These are phyloP conservation scores for Trichopoda pennipes DNA, from an alignment of 2,888 invertebrate genomes.

Conservation along the genomic window DNA sequence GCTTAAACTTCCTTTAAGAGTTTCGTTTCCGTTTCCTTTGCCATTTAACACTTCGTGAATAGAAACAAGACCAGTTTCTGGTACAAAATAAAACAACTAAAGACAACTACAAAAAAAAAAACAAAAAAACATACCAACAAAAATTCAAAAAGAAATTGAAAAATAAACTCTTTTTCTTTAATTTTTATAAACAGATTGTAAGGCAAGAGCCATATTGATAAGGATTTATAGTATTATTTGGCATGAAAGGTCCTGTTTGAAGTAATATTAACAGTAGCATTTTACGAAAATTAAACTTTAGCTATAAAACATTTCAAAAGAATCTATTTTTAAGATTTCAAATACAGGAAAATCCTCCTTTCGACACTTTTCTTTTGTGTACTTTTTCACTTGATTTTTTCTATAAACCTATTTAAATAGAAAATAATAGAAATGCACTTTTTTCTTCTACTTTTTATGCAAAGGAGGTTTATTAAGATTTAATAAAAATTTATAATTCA, in stretches of 20 bases:
- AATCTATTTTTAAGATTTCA: slow-evolving; percentile 69
- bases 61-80: slow-evolving; percentile 35
- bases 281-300: slow-evolving; percentile 39
- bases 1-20: slow-evolving; percentile 53
- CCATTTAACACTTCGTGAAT: slow-evolving; percentile 58
- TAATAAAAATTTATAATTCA: slow-evolving; percentile 37
- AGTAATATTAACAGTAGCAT: slow-evolving; percentile 31
- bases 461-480: slow-evolving; percentile 50
- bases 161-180: slow-evolving; percentile 15
- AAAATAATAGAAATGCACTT: slow-evolving; percentile 54
- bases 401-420: slow-evolving; percentile 8
- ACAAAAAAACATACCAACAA: neutral
- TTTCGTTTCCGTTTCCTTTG: slow-evolving; percentile 63
- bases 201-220: slow-evolving; percentile 57
- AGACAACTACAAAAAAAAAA: slow-evolving; percentile 14
- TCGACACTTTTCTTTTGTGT: slow-evolving; percentile 68
- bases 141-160: neutral
- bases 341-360: slow-evolving; percentile 71
- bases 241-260: slow-evolving; percentile 41
- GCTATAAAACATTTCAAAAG: slow-evolving; percentile 64
- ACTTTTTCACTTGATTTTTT: slow-evolving; percentile 13
- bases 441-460: slow-evolving; percentile 22
- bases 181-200: slow-evolving; percentile 25
- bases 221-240: slow-evolving; percentile 60
- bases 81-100: slow-evolving; percentile 17